Evolutionary conservation across 2,797 vertebrate genomes (phyloP), one percentile per base, ranked within the genome.

Genomic region (Anabacerthia variegaticeps): DNA sequence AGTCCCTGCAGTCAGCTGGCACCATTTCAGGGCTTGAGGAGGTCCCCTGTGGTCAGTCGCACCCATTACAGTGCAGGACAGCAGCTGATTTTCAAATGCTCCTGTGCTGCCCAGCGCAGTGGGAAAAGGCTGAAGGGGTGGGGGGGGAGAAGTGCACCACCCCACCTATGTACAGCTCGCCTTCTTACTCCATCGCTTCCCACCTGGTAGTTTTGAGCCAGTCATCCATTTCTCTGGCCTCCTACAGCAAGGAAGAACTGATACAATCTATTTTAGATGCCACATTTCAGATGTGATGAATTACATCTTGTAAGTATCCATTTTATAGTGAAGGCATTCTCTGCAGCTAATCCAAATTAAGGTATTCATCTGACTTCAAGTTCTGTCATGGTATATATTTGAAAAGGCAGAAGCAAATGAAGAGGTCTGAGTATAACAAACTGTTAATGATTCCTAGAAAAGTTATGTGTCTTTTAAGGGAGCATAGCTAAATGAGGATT

Each of bases 61-160:
- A 7, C 9, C 61, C 32, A 6, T 21, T 6, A 9, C 9, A 43
- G 44, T 3, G 21, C 5, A 7, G 17, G 5, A 5, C 23, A 21
- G 34, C 1, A 16, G 0, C 34, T 63, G 68, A 10, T 48, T 55
- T 36, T 56, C 41, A 51, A 36, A 30, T 5, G 74, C 41, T 86
- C 7, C 12, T 2, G 2, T 7, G 0, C 30, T 12, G 8, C 36
- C 14, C 18, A 19, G 41, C 0, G 0, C 32, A 22, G 26, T 0
- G 0, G 0, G 1, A 36, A 27, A 36, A 27, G 12, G 41, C 26
- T 71, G 30, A 22, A 26, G 26, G 49, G 2, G 49, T 12, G 0
- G 36, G 36, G 36, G 8, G 18, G 17, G 8, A 63, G 22, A 22
- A 12, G 14, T 27, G 44, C 3, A 0, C 32, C 0, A 1, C 17